phyloP scores from a whole-genome alignment of 2,797 vertebrate genomes.

The Adelosebastes latens region DNA sequence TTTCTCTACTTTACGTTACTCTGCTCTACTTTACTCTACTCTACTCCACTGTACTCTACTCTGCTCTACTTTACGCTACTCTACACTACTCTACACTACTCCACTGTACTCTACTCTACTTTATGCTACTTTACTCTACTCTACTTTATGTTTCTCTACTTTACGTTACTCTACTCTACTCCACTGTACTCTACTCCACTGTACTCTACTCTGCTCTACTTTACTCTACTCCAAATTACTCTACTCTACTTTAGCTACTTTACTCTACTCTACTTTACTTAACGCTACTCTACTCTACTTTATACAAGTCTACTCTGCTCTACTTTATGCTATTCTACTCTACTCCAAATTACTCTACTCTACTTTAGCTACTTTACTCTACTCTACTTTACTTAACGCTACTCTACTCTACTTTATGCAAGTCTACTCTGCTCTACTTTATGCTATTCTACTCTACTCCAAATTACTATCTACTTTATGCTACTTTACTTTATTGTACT shows the following conservation, averaged over 20 bases:
- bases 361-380: background rate
- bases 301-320: background rate
- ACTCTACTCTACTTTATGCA: background rate
- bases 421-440: background rate
- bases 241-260: background rate
- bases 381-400: background rate
- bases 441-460: background rate
- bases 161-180: fast-evolving
- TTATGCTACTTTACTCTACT: background rate
- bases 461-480: too few relatives aligned
- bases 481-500: background rate
- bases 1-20: background rate
- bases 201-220: constrained; percentile 52
- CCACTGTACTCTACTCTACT: background rate
- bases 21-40: background rate
- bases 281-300: constrained; percentile 1
- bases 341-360: background rate
- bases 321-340: background rate
- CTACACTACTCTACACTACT: too few relatives aligned
- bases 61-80: background rate
- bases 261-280: background rate
- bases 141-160: background rate
- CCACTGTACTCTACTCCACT: background rate
- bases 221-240: background rate
- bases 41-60: too few relatives aligned